These are phyloP conservation scores for Dione juno DNA, from an alignment of 2,888 invertebrate genomes.

Conservation along the genomic window DNA sequence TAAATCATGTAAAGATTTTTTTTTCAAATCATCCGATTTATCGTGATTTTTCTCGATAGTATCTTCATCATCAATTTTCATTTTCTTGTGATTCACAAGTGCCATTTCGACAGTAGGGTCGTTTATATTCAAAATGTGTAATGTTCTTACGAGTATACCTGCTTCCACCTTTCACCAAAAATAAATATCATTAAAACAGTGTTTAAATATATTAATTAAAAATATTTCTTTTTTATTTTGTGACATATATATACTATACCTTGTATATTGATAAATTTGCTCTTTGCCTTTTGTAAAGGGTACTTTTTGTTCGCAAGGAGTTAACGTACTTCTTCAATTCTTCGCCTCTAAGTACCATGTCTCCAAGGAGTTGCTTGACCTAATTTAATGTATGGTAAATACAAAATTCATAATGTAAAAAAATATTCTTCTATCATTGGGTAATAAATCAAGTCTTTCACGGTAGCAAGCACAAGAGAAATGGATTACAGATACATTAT, in stretches of 20 bases:
- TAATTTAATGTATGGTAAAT: constrained; percentile 34
- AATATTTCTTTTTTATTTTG: background rate
- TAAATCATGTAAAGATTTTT: constrained; percentile 76
- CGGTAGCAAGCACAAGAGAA: constrained; percentile 17
- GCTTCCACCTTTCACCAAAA: constrained; percentile 84
- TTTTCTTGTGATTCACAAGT: constrained; percentile 78
- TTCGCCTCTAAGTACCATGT: constrained; percentile 89
- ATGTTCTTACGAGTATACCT: constrained; percentile 89
- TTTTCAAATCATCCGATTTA: constrained; percentile 67
- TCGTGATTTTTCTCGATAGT: constrained; percentile 76
- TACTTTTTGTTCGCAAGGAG: constrained; percentile 90
- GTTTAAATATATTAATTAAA: background rate
- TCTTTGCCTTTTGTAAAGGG: constrained; percentile 91
- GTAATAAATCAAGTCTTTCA: background rate
- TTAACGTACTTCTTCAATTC: constrained; percentile 94
- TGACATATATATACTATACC: constrained; percentile 53
- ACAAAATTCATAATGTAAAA: background rate
- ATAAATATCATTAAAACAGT: background rate
- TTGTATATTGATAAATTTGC: constrained; percentile 89
- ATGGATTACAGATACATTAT: constrained; percentile 31
- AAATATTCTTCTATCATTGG: background rate
- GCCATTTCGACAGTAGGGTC: constrained; percentile 81
- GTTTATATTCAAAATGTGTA: constrained; percentile 87
- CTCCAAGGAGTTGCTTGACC: constrained; percentile 83
- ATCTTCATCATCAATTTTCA: constrained; percentile 82